Percentiles rank a stretch among this genome's conserved stretches.
phyloP scores from a whole-genome alignment of 2,797 vertebrate species.

The Gambelia wislizenii region DNA sequence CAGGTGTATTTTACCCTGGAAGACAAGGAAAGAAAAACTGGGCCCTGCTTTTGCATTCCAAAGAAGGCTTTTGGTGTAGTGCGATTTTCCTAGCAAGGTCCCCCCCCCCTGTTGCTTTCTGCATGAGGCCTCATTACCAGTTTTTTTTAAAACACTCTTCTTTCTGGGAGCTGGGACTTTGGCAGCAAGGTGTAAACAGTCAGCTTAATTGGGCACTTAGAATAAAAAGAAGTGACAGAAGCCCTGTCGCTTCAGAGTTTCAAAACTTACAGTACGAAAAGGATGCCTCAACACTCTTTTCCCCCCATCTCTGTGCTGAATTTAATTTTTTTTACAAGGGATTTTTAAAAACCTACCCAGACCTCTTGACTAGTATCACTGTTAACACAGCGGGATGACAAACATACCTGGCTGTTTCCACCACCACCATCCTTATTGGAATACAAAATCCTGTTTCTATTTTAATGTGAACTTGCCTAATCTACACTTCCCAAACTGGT shows the following conservation, averaged over 20 bases:
- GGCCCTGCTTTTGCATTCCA: not conserved
- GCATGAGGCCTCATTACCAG: slow-evolving; percentile 73
- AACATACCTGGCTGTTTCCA: too few relatives aligned
- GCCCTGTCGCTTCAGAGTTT: slow-evolving; percentile 54
- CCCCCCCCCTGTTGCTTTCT: slow-evolving; percentile 5
- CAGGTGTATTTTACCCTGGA: too few relatives aligned
- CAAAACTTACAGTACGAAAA: slow-evolving; percentile 45
- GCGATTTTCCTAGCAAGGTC: not conserved
- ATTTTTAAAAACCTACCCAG: slow-evolving; percentile 21
- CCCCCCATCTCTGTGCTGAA: slow-evolving; percentile 52
- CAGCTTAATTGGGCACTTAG: slow-evolving; percentile 76
- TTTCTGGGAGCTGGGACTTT: slow-evolving; percentile 65
- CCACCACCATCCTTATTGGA: too few relatives aligned
- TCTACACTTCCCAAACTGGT: too few relatives aligned
- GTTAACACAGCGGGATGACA: slow-evolving; percentile 1
- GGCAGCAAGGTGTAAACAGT: slow-evolving; percentile 72
- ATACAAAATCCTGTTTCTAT: too few relatives aligned
- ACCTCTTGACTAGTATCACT: rapidly evolving
- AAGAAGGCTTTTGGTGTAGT: not conserved
- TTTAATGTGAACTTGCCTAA: too few relatives aligned
- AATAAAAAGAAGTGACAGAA: slow-evolving; percentile 63
- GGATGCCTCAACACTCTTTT: slow-evolving; percentile 59
- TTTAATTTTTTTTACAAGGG: slow-evolving; percentile 10
- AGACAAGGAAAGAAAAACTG: too few relatives aligned
- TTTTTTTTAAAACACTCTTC: too few relatives aligned